Percentiles rank a stretch among this genome's conserved stretches.
Evolutionary conservation across 2,797 vertebrate species (phyloP).

Genomic region (Lagodon rhomboides): DNA sequence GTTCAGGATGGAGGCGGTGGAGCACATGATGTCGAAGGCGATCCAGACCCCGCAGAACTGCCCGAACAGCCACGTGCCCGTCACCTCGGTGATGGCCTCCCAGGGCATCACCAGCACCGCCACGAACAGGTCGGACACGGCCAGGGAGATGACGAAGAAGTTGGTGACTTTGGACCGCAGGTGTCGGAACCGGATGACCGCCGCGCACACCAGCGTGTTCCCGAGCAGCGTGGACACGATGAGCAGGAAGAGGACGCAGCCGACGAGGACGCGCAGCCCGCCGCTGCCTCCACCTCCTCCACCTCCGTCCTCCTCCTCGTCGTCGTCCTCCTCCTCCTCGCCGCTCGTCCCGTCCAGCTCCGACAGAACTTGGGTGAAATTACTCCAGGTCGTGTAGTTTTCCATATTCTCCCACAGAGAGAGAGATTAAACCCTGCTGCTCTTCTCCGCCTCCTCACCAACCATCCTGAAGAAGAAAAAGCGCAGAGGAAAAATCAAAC

Average conservation of each 20-base stretch:
- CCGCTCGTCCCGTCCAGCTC: constrained; percentile 48
- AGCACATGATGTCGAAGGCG: constrained; percentile 90
- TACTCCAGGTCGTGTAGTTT: constrained; percentile 69
- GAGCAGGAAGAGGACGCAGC: constrained; percentile 84
- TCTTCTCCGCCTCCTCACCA: neutral
- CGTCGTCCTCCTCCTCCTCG: constrained; percentile 38
- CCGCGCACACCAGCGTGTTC: constrained; percentile 86
- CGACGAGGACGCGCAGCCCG: constrained; percentile 76
- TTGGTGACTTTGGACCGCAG: constrained; percentile 89
- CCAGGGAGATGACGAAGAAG: constrained; percentile 88
- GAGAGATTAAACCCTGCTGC: neutral
- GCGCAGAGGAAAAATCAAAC: neutral
- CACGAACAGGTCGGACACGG: constrained; percentile 88
- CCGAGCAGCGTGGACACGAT: constrained; percentile 87
- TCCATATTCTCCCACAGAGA: constrained; percentile 51
- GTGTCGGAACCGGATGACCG: constrained; percentile 86
- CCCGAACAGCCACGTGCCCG: constrained; percentile 86
- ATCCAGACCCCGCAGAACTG: constrained; percentile 89
- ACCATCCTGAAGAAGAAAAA: neutral
- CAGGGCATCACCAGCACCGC: constrained; percentile 90
- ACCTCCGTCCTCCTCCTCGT: constrained; percentile 17
- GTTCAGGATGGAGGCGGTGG: constrained; percentile 89
- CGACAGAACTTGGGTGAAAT: constrained; percentile 74
- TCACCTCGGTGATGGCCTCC: constrained; percentile 84
- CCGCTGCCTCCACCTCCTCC: constrained; percentile 27